These are phyloP conservation scores for Invenusta paracnida DNA, from an alignment of 2,888 invertebrate genomes.

Conservation along the genomic window DNA sequence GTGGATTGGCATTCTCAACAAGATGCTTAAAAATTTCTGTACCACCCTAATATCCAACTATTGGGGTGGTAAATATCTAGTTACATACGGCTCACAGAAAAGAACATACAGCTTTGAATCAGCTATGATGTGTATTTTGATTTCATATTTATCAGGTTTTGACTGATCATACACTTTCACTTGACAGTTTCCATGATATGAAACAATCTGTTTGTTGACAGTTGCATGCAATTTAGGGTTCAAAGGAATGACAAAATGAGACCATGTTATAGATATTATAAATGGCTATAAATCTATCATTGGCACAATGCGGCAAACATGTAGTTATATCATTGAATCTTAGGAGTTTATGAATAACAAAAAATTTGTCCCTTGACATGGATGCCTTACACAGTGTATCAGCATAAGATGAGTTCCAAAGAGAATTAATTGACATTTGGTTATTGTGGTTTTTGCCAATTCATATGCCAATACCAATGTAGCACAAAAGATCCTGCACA, in stretches of 20 bases:
- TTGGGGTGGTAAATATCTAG: neutral
- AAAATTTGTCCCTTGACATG: neutral
- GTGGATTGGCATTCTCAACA: neutral
- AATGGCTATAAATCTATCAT: neutral
- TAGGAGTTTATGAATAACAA: neutral
- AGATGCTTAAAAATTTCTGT: neutral
- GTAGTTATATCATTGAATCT: neutral
- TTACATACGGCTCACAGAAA: neutral
- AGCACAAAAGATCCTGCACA: neutral
- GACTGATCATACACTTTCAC: neutral
- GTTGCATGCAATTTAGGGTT: neutral
- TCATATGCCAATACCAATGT: neutral
- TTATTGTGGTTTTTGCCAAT: neutral
- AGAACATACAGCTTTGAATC: neutral
- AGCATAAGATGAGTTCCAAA: neutral
- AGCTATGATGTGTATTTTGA: neutral
- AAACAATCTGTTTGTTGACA: neutral
- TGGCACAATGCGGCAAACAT: neutral
- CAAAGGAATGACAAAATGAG: neutral
- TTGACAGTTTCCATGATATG: neutral
- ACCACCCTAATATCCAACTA: neutral
- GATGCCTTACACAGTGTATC: neutral
- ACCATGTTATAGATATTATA: neutral
- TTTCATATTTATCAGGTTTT: constrained; percentile 1
- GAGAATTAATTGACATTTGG: constrained; percentile 14